Conservation (phyloP, 2,113 vertebrate species). For the Melozone crissalis region DNA sequence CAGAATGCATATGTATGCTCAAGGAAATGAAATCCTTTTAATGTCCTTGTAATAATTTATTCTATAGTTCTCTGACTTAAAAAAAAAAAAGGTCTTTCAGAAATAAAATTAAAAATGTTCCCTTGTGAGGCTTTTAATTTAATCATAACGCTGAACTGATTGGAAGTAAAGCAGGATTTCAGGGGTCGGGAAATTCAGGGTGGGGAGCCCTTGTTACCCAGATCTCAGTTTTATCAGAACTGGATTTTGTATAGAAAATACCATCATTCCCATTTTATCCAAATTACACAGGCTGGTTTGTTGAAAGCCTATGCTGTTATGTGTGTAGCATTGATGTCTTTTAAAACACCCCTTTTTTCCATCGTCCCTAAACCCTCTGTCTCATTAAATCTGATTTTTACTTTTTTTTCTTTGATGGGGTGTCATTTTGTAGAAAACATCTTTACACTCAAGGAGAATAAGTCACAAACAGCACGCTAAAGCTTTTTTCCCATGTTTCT, state of each 20-base stretch:
- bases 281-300: accelerated
- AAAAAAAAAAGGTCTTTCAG: not conserved
- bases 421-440: conserved; percentile 18
- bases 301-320: not conserved
- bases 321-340: not conserved
- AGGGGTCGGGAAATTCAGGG: not conserved
- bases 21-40: conserved; percentile 77
- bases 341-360: not conserved
- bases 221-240: not conserved
- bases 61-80: conserved; percentile 31
- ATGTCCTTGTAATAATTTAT: conserved; percentile 66
- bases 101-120: conserved; percentile 14
- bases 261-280: not conserved
- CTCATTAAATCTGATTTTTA: not conserved
- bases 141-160: not conserved
- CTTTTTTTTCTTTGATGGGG: not conserved
- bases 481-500: not conserved
- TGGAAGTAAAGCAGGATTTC: not conserved
- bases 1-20: conserved; percentile 72
- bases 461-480: not conserved
- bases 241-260: not conserved
- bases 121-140: not conserved
- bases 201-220: not conserved
- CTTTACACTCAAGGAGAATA: not conserved
- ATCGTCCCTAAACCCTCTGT: not conserved